Conservation (phyloP, 1,140 invertebrate species). For the Drosophila murphyi region DNA sequence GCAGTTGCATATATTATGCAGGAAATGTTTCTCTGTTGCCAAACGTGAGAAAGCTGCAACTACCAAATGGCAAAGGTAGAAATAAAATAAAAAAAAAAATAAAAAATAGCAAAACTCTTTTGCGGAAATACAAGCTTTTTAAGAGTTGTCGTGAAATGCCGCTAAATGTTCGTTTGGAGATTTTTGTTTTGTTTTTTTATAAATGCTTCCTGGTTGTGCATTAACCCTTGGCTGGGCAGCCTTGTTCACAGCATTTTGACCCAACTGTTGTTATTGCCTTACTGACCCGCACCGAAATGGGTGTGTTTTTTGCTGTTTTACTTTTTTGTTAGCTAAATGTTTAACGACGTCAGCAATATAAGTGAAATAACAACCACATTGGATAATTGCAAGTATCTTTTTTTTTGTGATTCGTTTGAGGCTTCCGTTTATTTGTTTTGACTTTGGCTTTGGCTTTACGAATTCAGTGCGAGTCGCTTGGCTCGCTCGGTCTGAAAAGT, state of each 20-base stretch:
- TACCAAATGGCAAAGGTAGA: constrained; percentile 76
- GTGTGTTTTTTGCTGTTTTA: constrained; percentile 44
- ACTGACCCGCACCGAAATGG: constrained; percentile 49
- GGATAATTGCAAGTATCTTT: constrained; percentile 63
- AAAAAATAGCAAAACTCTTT: constrained; percentile 21
- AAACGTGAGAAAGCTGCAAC: constrained; percentile 67
- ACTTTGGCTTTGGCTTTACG: constrained; percentile 67
- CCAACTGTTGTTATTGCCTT: constrained; percentile 18
- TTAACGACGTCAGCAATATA: constrained; percentile 13
- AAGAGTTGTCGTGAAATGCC: constrained; percentile 75
- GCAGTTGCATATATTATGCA: constrained; percentile 46
- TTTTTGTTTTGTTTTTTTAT: too few species aligned
- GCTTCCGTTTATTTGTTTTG: constrained; percentile 78
- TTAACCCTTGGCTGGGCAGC: constrained; percentile 28
- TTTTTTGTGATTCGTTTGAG: constrained; percentile 48
- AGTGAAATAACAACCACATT: constrained; percentile 36
- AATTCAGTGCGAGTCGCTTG: constrained; percentile 58
- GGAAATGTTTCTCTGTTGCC: constrained; percentile 41
- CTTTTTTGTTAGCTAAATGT: constrained; percentile 48
- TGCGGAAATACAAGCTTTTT: constrained; percentile 62
- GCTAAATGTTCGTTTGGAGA: constrained; percentile 45
- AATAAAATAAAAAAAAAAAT: constrained; percentile 40
- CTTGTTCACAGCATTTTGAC: constrained; percentile 22
- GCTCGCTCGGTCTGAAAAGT: constrained; percentile 50
- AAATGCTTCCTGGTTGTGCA: constrained; percentile 35